phyloP scores from a whole-genome alignment of 2,113 vertebrate species.

The Microcebus griseorufus region DNA sequence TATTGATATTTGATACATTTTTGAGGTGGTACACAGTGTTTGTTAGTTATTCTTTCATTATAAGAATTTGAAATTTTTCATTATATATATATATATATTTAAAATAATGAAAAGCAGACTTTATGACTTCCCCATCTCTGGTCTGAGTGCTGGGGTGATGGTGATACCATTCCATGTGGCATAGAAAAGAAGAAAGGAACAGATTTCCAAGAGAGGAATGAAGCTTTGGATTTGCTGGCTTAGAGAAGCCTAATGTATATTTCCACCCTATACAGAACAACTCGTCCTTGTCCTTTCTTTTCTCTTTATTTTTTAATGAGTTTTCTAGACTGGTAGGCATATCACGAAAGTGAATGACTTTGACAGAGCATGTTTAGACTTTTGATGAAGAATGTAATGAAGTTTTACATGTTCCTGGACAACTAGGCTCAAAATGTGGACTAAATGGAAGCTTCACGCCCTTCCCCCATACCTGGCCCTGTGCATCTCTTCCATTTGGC shows the following conservation, averaged over 20 bases:
- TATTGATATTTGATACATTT: not conserved
- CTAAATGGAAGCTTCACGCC: not conserved
- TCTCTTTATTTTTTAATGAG: not conserved
- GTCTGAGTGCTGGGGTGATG: not conserved
- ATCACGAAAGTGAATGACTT: not conserved
- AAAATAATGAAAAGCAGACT: not conserved
- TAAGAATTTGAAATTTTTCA: not conserved
- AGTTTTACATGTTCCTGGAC: not conserved
- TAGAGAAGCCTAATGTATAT: not conserved
- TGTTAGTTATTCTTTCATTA: not conserved
- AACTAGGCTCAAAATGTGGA: not conserved
- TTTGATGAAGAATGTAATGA: not conserved
- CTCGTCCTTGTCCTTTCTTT: not conserved
- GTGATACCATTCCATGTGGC: not conserved
- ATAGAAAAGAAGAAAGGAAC: not conserved
- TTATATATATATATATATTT: not conserved
- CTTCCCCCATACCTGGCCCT: not conserved
- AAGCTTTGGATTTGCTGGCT: not conserved
- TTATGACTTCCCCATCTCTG: not conserved
- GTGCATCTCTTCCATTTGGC: not conserved
- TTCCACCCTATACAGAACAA: not conserved
- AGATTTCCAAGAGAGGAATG: not conserved
- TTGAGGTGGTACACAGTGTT: not conserved
- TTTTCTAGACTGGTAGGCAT: not conserved
- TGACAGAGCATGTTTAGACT: not conserved